phyloP scores from a whole-genome alignment of 2,797 vertebrate genomes.

The Dicrostonyx torquatus region DNA sequence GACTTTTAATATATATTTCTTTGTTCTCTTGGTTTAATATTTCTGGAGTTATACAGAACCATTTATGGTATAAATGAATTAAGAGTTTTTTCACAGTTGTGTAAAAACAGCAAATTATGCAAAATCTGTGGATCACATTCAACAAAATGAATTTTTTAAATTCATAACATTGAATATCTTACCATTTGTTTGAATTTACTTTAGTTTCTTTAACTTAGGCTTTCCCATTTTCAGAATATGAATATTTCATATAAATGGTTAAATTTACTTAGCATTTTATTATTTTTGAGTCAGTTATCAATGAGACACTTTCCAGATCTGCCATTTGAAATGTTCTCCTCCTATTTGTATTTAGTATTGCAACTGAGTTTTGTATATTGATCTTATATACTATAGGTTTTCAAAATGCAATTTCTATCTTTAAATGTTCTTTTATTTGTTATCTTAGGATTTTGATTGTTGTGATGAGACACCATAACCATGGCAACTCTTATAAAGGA shows the following conservation, averaged over 20 bases:
- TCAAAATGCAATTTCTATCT: not conserved
- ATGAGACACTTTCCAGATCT: not conserved
- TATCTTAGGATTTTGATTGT: not conserved
- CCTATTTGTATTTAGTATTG: not conserved
- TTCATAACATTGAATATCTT: not conserved
- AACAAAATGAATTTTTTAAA: not conserved
- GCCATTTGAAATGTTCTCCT: not conserved
- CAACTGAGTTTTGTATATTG: not conserved
- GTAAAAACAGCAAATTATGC: not conserved
- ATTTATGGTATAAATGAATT: not conserved
- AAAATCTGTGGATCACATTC: not conserved
- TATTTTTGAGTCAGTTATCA: not conserved
- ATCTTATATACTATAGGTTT: not conserved
- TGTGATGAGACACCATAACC: not conserved
- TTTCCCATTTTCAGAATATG: not conserved
- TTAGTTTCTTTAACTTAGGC: not conserved
- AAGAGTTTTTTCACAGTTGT: not conserved
- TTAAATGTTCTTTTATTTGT: not conserved
- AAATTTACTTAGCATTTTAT: not conserved
- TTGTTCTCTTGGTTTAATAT: not conserved
- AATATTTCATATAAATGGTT: not conserved
- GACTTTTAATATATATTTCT: not conserved
- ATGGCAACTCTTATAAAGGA: not conserved
- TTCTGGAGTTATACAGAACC: not conserved
- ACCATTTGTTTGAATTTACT: not conserved